phyloP scores from a whole-genome alignment of 2,797 vertebrate species.

The Sebastiscus tertius region DNA sequence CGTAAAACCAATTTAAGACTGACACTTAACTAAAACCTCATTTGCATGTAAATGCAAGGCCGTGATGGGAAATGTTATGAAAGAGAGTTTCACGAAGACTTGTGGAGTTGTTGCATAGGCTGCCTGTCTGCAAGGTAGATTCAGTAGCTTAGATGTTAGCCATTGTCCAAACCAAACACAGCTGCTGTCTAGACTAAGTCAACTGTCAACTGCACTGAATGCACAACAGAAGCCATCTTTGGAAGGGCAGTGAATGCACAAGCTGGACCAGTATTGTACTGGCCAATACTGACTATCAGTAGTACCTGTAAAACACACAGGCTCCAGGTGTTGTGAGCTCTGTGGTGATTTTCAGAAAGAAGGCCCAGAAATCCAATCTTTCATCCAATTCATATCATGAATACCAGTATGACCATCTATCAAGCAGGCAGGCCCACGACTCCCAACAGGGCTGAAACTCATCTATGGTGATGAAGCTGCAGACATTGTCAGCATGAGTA shows the following conservation, averaged over 20 bases:
- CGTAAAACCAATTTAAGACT: conserved; percentile 2
- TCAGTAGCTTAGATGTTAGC: conserved; percentile 6
- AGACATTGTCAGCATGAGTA: background rate
- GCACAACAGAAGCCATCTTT: background rate
- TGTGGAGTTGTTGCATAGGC: background rate
- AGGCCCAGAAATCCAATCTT: conserved; percentile 10
- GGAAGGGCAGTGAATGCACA: background rate
- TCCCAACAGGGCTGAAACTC: conserved; percentile 6
- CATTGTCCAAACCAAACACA: conserved; percentile 26
- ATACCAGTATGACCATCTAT: background rate
- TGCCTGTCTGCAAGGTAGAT: conserved; percentile 5
- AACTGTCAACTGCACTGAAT: background rate
- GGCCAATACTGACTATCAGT: background rate
- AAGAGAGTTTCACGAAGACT: background rate
- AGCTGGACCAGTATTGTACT: background rate
- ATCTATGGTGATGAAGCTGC: background rate
- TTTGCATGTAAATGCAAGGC: conserved; percentile 32
- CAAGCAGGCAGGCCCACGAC: background rate
- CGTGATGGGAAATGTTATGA: background rate
- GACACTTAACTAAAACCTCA: conserved; percentile 23
- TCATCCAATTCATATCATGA: conserved; percentile 4
- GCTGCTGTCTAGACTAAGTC: conserved; percentile 33
- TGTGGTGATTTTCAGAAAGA: background rate
- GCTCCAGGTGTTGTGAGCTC: background rate
- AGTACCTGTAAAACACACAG: background rate